Evolutionary conservation across 53 echinoderm and acorn worm genomes (phyloP), one percentile per base, ranked within the genome.

Genomic region (Arbacia lixula): DNA sequence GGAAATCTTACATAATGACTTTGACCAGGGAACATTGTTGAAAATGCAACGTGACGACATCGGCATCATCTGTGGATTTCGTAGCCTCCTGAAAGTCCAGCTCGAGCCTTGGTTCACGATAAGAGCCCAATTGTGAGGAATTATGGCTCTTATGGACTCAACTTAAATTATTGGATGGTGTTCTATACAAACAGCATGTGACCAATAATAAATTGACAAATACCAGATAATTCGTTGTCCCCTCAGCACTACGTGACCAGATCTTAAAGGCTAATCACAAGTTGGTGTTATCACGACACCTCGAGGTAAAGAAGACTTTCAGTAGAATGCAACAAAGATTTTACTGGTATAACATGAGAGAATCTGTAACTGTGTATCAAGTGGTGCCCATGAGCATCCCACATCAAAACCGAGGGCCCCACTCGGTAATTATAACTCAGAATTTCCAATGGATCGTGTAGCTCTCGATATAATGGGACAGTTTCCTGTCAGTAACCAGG

Each of bases 381-480:
- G 91, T 83, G 86, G 88, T 57, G 83, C 91, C 12, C 58, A 86
- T 11, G 91, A 94, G 12, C 83, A 66, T 26, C 88, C 65, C 22
- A 65, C 68, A 6, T 64, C 72, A 32, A 84, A 39, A n/a, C 91
- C 88, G 3, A 42, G 79, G 39, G 91, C 89, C 12, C 79, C 88
- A 22, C 86, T 91, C 26, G 33, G 71, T 34, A 64, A 63, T 30
- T 88, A 78, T 56, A 72, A 38, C 42, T 85, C 85, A 2, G 91
- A 89, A 9, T 69, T 84, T 33, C 91, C 89, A 9, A 86, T 94
- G 87, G 94, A 94, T 52, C 61, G 89, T 12, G 29, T 88, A 24
- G 91, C 86, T 19, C 69, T 73, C 29, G 94, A 94, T 37, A 91
- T 94, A 37, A 42, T 88, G 34, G 88, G 94, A 10, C 94, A 91